Evolutionary conservation across 2,797 vertebrate species (phyloP).

Genomic region (Manis crassicaudata): DNA sequence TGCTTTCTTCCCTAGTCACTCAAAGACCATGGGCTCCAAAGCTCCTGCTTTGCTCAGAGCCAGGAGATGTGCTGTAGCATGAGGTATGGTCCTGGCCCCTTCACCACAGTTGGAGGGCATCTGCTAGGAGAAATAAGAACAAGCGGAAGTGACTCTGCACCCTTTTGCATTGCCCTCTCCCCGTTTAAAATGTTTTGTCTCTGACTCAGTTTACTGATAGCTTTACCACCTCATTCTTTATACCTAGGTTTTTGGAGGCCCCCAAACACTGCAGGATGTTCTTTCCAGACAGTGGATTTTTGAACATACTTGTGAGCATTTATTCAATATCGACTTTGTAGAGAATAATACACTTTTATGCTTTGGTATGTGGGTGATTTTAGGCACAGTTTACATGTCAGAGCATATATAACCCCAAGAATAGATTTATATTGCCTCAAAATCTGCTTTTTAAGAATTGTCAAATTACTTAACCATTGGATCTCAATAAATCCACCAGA

Average conservation of each 20-base stretch:
- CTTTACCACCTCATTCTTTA: neutral
- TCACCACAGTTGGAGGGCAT: neutral
- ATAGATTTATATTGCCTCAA: slow-evolving; percentile 30
- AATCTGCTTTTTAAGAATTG: slow-evolving; percentile 6
- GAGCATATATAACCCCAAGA: slow-evolving; percentile 49
- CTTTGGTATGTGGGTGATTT: slow-evolving; percentile 6
- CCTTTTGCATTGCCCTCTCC: neutral
- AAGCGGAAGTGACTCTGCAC: neutral
- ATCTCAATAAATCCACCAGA: neutral
- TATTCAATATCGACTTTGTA: slow-evolving; percentile 25
- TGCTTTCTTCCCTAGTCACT: neutral
- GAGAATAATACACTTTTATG: neutral
- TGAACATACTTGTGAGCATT: neutral
- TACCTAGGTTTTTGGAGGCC: neutral
- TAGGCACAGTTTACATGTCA: slow-evolving; percentile 5
- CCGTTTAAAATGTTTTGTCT: neutral
- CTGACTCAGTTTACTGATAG: neutral
- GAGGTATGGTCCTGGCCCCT: neutral
- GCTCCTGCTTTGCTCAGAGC: neutral
- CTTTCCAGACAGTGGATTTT: neutral
- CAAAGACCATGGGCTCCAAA: neutral
- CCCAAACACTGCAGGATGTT: neutral
- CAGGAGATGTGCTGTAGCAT: neutral
- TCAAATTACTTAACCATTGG: neutral
- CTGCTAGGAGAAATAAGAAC: neutral